Base-by-base conservation (phyloP, 2,797 vertebrate species). In the Netta rufina region DNA sequence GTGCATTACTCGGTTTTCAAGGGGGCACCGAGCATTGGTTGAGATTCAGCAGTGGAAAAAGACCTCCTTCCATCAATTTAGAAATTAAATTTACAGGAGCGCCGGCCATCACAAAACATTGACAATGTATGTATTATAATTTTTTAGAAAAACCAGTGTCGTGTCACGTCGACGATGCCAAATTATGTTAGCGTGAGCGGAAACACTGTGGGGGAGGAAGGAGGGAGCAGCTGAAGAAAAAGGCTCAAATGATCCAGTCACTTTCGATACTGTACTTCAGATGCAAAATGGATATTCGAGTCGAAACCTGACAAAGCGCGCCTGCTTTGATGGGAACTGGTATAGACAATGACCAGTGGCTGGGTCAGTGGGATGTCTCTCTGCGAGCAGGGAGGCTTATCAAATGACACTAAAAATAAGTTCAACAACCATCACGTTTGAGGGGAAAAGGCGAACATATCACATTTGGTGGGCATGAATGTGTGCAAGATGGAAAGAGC, bases 371-470 rank as follows among this genome's bases (percentile, higher is more conserved):
- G 99, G 98, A 99, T 98, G 99, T 99, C 99, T 99, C 98, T 96
- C 98, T 98, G 98, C 87, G 97, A 97, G 98, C 98, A 97, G 98
- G 98, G 97, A 98, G 98, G 98, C 99, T 99, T 99, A 99, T 99
- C 99, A 99, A 98, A 98, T 99, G 99, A 99, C 99, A 99, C 99
- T 98, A 99, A 99, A 99, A 99, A 99, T 99, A 99, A 99, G 99
- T 99, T 99, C 99, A 99, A 94, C 99, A 98, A 99, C 98, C 99
- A 98, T 99, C 99, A 99, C 97, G 82, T 99, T 98, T 98, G 97
- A 98, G 98, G 98, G 98, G 98, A 97, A 98, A 98, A 98, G 96
- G 98, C 93, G 95, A 98, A 97, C 97, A 95, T 95, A 98, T 98
- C 98, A 96, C 98, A 97, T 98, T 98, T 95, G 98, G 98, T 96